Base-by-base conservation (phyloP, 1,140 invertebrate genomes). In the Venturia canescens region DNA sequence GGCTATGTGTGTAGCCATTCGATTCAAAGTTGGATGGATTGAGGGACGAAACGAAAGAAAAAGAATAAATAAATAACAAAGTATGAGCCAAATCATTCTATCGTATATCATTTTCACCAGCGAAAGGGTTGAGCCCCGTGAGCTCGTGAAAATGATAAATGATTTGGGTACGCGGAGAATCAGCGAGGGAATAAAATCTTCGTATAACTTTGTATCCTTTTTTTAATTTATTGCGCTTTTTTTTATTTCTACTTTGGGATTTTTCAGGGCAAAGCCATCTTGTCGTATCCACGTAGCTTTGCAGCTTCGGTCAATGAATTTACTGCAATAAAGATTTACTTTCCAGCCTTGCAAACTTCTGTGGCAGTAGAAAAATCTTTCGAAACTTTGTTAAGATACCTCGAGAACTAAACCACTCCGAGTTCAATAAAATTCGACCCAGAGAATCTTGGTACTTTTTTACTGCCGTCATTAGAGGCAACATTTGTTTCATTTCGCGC, bases 201-300 rank as follows among this genome's bases (percentile, higher is more conserved):
- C 18, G 21, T 21, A 21, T 21, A 57, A 21, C 78, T 83, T 79
- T 84, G 38, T 84, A 81, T 84, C 80, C 83, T 50, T 83, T 83
- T 84, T 84, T 44, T n/a, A n/a, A 44, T 44, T 3, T 44, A 44
- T 83, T 81, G 78, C 74, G 84, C 67, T 84, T 67, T 83, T 82
- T 78, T 80, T 83, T 82, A 82, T 80, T 83, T 69, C 80, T 18
- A 82, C 82, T 82, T 85, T 80, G 78, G 81, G 80, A 44, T 44
- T 44, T 44, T 44, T 9, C 7, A 11, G 38, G 5, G 7, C 11
- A 9, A 3, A 44, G 38, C 13, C 31, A 34, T 7, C 31, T 44
- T 44, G 5, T 44, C 31, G 31, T 3, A 44, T 44, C 38, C 38
- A 44, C 38, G 38, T 11, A 9, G 38, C 5, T 44, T 44, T 44